Evolutionary conservation across 1,140 invertebrate genomes (phyloP).

Genomic region (Drosophila carrolli): DNA sequence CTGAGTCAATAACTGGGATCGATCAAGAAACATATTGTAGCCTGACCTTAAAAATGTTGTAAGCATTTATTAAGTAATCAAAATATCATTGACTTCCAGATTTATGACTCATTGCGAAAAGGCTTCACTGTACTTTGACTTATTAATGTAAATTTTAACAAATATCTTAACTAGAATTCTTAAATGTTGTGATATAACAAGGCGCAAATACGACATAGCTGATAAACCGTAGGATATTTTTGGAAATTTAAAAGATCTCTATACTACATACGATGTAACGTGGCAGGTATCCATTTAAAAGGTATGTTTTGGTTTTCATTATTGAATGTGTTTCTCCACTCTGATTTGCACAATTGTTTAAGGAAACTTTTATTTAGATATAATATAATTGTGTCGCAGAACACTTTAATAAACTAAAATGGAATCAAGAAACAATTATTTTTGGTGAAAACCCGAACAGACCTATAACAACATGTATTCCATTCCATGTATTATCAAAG

Average conservation of each 20-base stretch:
- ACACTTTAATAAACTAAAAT: no score
- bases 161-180: not conserved
- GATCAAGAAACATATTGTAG: not conserved
- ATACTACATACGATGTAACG: not conserved
- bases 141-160: not conserved
- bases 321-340: not conserved
- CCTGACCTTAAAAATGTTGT: not conserved
- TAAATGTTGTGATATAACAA: conserved; percentile 5
- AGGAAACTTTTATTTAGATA: no score
- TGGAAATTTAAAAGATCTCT: not conserved
- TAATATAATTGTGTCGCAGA: no score
- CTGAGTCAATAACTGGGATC: not conserved
- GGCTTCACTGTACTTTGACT: not conserved
- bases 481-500: not conserved
- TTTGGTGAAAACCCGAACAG: no score
- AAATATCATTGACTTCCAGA: not conserved
- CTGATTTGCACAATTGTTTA: no score
- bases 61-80: not conserved
- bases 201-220: not conserved
- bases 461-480: not conserved
- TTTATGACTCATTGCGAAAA: not conserved
- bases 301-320: not conserved
- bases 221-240: not conserved
- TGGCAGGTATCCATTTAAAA: not conserved
- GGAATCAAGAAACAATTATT: no score